These are phyloP conservation scores for Tapirus indicus DNA, from an alignment of 2,797 vertebrate genomes.

Conservation along the genomic window DNA sequence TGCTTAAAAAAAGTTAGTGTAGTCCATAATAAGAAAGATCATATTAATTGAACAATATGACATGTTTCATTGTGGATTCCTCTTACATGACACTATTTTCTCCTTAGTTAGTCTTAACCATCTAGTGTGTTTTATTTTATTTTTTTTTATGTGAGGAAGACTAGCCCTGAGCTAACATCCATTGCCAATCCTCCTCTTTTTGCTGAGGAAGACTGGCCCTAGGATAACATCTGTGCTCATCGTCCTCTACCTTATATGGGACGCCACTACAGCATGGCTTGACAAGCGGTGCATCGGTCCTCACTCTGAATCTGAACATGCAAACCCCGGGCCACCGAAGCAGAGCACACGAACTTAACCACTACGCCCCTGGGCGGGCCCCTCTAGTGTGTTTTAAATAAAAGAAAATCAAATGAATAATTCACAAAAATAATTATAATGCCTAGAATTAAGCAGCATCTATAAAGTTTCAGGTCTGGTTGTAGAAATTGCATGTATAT, in stretches of 20 bases:
- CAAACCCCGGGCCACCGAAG: too few species aligned
- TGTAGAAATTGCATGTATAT: not conserved
- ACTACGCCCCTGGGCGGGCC: too few species aligned
- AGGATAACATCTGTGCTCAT: too few species aligned
- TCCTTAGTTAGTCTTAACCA: not conserved
- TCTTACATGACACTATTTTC: not conserved
- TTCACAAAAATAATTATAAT: not conserved
- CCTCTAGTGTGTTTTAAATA: not conserved
- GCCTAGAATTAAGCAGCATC: not conserved
- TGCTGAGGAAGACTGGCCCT: too few species aligned
- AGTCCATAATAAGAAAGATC: not conserved
- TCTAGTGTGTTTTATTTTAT: not conserved
- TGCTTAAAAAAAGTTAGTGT: not conserved
- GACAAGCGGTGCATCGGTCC: too few species aligned
- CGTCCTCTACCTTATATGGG: too few species aligned
- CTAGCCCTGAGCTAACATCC: too few species aligned
- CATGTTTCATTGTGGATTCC: not conserved
- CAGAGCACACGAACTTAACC: too few species aligned
- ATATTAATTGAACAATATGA: not conserved
- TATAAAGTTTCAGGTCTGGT: not conserved
- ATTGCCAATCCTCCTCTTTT: too few species aligned
- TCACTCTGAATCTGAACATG: too few species aligned
- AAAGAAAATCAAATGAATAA: slow-evolving; percentile 5
- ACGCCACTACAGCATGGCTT: too few species aligned
- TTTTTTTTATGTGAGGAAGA: too few species aligned